Evolutionary conservation across 2,888 invertebrate genomes (phyloP).

Genomic region (Euplexia lucipara): DNA sequence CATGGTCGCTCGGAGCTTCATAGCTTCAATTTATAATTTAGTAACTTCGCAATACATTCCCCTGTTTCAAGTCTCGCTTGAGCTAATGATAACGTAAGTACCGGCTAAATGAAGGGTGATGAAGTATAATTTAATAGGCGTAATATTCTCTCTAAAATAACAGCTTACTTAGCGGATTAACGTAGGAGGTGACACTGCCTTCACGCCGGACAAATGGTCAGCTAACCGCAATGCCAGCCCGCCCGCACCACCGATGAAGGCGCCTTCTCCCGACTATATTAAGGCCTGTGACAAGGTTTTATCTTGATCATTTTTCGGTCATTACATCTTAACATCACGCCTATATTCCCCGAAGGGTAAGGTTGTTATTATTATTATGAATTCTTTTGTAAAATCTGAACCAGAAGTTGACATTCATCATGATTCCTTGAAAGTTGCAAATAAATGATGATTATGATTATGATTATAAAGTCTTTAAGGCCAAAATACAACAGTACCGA

Average conservation of each 20-base stretch:
- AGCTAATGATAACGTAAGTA: background rate
- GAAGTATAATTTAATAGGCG: slow-evolving; percentile 13
- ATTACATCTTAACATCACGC: slow-evolving; percentile 1
- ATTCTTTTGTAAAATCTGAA: too few species aligned
- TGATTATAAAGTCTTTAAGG: too few species aligned
- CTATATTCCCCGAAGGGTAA: background rate
- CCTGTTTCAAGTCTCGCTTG: background rate
- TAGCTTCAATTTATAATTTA: background rate
- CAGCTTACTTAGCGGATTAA: slow-evolving; percentile 15
- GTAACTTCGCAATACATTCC: background rate
- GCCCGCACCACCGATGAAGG: slow-evolving; percentile 31
- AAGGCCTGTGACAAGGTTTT: slow-evolving; percentile 6
- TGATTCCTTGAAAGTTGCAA: too few species aligned
- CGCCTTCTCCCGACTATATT: slow-evolving; percentile 30
- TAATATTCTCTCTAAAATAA: slow-evolving; percentile 11
- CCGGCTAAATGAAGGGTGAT: slow-evolving; percentile 9
- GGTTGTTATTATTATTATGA: too few species aligned
- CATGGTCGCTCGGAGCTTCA: too few species aligned
- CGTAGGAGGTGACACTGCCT: background rate
- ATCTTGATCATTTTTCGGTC: slow-evolving; percentile 32
- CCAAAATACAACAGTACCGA: too few species aligned
- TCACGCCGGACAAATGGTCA: slow-evolving; percentile 1
- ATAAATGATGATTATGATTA: too few species aligned
- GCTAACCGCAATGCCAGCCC: slow-evolving; percentile 21
- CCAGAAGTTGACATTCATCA: too few species aligned